A percentile compares a stretch with the other conserved stretches of the same genome.
Evolutionary conservation across 1,140 invertebrate genomes (phyloP).

Genomic region (Berghia stephanieae): DNA sequence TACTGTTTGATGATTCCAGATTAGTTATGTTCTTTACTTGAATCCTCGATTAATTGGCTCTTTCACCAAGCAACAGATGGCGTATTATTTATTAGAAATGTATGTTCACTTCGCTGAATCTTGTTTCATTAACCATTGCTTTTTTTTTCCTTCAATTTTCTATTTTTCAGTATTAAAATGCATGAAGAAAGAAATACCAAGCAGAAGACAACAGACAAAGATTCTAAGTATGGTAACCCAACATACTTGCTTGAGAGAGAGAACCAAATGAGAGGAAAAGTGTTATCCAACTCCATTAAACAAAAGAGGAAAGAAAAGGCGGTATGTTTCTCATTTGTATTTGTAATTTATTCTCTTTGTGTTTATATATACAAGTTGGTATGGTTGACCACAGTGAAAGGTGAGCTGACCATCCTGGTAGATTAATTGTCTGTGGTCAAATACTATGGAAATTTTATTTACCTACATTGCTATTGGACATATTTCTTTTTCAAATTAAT

Average conservation of each 20-base stretch:
- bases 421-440: too few species aligned
- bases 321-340: slow-evolving; percentile 54
- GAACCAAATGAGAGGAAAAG: slow-evolving; percentile 91
- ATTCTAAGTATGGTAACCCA: slow-evolving; percentile 90
- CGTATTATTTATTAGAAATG: background rate
- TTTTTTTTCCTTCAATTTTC: background rate
- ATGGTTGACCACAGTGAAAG: too few species aligned
- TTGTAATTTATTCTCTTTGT: background rate
- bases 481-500: too few species aligned
- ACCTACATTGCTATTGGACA: too few species aligned
- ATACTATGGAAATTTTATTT: too few species aligned
- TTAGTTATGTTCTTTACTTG: too few species aligned
- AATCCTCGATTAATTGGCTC: too few species aligned
- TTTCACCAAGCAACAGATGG: too few species aligned
- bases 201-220: slow-evolving; percentile 80
- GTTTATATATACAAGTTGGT: background rate
- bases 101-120: background rate
- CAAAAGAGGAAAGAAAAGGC: slow-evolving; percentile 99
- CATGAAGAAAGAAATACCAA: slow-evolving; percentile 77
- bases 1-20: too few species aligned
- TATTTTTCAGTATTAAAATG: slow-evolving; percentile 55
- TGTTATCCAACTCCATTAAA: slow-evolving; percentile 99
- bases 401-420: too few species aligned
- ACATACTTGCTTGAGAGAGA: slow-evolving; percentile 97
- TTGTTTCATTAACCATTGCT: background rate